phyloP scores from a whole-genome alignment of 2,888 invertebrate genomes.

The Cryptus viduatorius region DNA sequence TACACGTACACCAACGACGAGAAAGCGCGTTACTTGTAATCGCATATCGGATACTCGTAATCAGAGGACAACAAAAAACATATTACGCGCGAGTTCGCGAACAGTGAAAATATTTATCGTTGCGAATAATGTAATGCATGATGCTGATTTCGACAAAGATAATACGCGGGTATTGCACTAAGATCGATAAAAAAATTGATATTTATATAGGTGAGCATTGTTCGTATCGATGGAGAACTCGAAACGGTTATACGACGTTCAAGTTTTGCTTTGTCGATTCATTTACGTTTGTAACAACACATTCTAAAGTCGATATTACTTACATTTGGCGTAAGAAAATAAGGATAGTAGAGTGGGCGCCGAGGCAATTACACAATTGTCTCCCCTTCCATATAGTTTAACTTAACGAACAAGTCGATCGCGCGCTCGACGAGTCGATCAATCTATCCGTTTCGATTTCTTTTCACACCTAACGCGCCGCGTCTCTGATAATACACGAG shows the following conservation, averaged over 20 bases:
- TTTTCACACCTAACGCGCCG: slow-evolving; percentile 72
- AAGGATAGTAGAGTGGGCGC: slow-evolving; percentile 68
- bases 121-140: slow-evolving; percentile 35
- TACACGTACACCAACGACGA: slow-evolving; percentile 25
- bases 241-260: background rate
- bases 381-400: slow-evolving; percentile 58
- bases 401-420: slow-evolving; percentile 58
- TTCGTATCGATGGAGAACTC: slow-evolving; percentile 1
- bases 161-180: background rate
- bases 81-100: background rate
- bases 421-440: slow-evolving; percentile 56
- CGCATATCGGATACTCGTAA: slow-evolving; percentile 29
- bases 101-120: slow-evolving; percentile 41
- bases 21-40: slow-evolving; percentile 42
- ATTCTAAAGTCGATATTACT: slow-evolving; percentile 11
- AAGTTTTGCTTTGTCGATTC: slow-evolving; percentile 26
- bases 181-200: background rate
- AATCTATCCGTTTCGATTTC: slow-evolving; percentile 44
- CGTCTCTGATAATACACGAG: slow-evolving; percentile 23
- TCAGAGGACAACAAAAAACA: slow-evolving; percentile 35
- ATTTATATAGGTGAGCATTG: slow-evolving; percentile 6
- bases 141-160: slow-evolving; percentile 19
- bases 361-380: slow-evolving; percentile 74
- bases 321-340: slow-evolving; percentile 6
- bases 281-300: background rate